These are phyloP conservation scores for Marmota monax DNA, from an alignment of 2,113 vertebrate species.

Conservation along the genomic window DNA sequence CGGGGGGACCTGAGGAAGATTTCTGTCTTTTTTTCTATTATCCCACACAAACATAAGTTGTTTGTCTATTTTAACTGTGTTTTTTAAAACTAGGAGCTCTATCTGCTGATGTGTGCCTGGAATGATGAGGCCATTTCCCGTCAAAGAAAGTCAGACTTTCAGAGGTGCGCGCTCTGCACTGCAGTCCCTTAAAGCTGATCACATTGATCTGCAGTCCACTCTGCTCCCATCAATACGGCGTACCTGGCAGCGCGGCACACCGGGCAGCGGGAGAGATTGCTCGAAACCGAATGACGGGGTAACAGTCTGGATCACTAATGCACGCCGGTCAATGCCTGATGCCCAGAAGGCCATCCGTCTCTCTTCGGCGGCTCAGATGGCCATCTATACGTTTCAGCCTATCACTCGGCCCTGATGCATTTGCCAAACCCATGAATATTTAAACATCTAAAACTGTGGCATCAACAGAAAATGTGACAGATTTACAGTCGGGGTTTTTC, in stretches of 20 bases:
- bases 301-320: slow-evolving; percentile 87
- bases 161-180: slow-evolving; percentile 50
- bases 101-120: background rate
- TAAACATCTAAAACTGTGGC: slow-evolving; percentile 84
- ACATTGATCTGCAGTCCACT: slow-evolving; percentile 83
- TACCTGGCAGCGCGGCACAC: slow-evolving; percentile 65
- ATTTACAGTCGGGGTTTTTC: slow-evolving; percentile 74
- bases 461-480: slow-evolving; percentile 82
- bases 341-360: slow-evolving; percentile 83
- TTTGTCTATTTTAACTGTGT: background rate
- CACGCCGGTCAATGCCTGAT: slow-evolving; percentile 79
- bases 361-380: slow-evolving; percentile 87
- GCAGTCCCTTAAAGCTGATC: slow-evolving; percentile 81
- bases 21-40: background rate
- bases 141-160: slow-evolving; percentile 72
- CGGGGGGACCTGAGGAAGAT: background rate
- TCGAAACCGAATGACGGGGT: slow-evolving; percentile 85
- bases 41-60: background rate
- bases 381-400: slow-evolving; percentile 85
- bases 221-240: slow-evolving; percentile 78
- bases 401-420: slow-evolving; percentile 86
- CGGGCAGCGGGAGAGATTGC: slow-evolving; percentile 81
- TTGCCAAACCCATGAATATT: slow-evolving; percentile 88
- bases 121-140: slow-evolving; percentile 67
- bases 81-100: slow-evolving; percentile 51